phyloP scores from a whole-genome alignment of 2,113 vertebrate genomes.

The Cyprinodon tularosa region DNA sequence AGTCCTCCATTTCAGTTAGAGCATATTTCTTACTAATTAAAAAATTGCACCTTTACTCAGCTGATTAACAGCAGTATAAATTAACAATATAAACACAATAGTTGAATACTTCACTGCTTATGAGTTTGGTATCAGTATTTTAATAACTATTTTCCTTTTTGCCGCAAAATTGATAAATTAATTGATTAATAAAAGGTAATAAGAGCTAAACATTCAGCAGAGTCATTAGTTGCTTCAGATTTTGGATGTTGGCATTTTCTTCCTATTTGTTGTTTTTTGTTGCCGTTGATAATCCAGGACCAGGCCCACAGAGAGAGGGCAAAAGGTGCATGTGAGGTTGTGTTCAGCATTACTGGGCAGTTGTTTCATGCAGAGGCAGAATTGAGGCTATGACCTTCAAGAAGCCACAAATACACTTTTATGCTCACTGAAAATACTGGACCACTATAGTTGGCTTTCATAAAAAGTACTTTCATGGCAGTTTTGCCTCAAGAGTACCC shows the following conservation, averaged over 20 bases:
- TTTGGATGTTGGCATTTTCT: conserved; percentile 14
- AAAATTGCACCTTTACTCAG: no score
- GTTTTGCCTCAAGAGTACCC: conserved; percentile 3
- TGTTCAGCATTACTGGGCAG: background rate
- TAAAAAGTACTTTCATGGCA: conserved; percentile 6
- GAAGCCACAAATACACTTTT: conserved; percentile 6
- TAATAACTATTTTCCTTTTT: no score
- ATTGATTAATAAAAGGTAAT: background rate
- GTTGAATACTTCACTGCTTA: no score
- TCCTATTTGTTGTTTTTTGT: background rate
- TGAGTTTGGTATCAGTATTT: no score
- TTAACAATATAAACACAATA: background rate
- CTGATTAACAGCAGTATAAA: background rate
- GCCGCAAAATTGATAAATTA: background rate
- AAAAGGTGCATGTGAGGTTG: conserved; percentile 2
- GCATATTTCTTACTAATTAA: no score
- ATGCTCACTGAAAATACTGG: background rate
- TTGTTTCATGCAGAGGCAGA: conserved; percentile 7
- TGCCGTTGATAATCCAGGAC: conserved; percentile 8
- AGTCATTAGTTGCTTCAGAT: background rate
- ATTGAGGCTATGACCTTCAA: conserved; percentile 13
- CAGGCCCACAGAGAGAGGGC: background rate
- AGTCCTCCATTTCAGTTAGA: no score
- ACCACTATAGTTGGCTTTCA: background rate
- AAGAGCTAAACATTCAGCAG: background rate